These are phyloP conservation scores for Pantala flavescens DNA, from an alignment of 1,140 invertebrate species.

Conservation along the genomic window DNA sequence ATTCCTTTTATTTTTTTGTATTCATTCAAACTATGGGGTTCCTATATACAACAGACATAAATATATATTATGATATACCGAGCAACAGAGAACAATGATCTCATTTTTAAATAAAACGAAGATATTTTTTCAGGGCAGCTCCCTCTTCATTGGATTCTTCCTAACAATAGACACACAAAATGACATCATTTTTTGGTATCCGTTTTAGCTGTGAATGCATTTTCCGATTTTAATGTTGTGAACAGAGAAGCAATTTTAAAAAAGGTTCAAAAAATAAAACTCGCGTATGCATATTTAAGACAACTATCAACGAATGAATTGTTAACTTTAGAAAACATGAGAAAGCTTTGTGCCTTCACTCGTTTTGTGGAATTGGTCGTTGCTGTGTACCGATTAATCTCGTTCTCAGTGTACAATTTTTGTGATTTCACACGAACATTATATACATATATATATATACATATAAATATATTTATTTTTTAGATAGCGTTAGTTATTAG, in stretches of 20 bases:
- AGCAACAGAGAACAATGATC: slow-evolving; percentile 5
- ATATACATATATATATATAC: slow-evolving; percentile 1
- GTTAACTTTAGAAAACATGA: slow-evolving; percentile 10
- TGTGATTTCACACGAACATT: slow-evolving; percentile 7
- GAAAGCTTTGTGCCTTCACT: slow-evolving; percentile 5
- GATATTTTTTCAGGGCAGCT: not conserved
- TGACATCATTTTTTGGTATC: slow-evolving; percentile 10
- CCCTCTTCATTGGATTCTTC: not conserved
- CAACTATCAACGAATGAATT: slow-evolving; percentile 4
- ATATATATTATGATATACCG: slow-evolving; percentile 8
- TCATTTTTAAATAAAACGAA: slow-evolving; percentile 5
- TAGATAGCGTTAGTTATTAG: slow-evolving; percentile 7
- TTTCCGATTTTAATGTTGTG: slow-evolving; percentile 5
- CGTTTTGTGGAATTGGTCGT: slow-evolving; percentile 8
- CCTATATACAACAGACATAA: slow-evolving; percentile 10
- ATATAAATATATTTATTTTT: slow-evolving; percentile 11
- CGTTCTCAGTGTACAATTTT: slow-evolving; percentile 6
- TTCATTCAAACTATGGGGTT: slow-evolving; percentile 9
- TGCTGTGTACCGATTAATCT: slow-evolving; percentile 1
- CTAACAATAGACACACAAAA: not conserved
- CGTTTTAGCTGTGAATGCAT: not conserved
- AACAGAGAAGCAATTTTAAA: not conserved
- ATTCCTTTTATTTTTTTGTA: slow-evolving; percentile 10
- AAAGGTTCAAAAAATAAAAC: slow-evolving; percentile 8
- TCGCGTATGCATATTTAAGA: not conserved